These are phyloP conservation scores for Pristis pectinata DNA, from an alignment of 2,797 vertebrate genomes.

Conservation along the genomic window DNA sequence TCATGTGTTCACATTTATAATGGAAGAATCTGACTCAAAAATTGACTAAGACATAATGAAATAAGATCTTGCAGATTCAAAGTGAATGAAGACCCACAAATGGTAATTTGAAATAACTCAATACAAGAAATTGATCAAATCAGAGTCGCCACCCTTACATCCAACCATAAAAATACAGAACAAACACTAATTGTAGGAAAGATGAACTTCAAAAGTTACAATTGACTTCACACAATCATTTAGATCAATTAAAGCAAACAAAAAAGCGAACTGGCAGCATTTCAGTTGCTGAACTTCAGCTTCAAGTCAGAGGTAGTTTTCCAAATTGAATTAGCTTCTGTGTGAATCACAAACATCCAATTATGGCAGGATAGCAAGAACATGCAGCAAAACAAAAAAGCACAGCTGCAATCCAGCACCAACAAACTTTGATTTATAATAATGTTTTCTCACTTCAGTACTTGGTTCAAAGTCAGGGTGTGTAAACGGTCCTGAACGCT, in stretches of 20 bases:
- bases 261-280: constrained; percentile 35
- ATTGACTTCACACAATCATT: constrained; percentile 41
- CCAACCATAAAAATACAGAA: neutral
- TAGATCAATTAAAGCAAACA: constrained; percentile 10
- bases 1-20: neutral
- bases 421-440: constrained; percentile 50
- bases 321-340: neutral
- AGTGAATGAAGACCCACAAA: neutral
- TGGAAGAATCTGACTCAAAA: neutral
- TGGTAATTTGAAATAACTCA: neutral
- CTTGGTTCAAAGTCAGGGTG: constrained; percentile 97
- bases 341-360: neutral
- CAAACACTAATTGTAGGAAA: neutral
- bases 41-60: neutral
- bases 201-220: constrained; percentile 25
- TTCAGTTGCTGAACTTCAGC: neutral
- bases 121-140: neutral
- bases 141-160: neutral
- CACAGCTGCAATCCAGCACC: constrained; percentile 45
- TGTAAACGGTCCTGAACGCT: constrained; percentile 91
- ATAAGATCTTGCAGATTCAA: neutral
- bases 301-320: neutral
- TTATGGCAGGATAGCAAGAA: neutral
- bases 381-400: neutral
- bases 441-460: constrained; percentile 80